Conservation (phyloP, 2,113 vertebrate genomes). For the Pluvialis apricaria region DNA sequence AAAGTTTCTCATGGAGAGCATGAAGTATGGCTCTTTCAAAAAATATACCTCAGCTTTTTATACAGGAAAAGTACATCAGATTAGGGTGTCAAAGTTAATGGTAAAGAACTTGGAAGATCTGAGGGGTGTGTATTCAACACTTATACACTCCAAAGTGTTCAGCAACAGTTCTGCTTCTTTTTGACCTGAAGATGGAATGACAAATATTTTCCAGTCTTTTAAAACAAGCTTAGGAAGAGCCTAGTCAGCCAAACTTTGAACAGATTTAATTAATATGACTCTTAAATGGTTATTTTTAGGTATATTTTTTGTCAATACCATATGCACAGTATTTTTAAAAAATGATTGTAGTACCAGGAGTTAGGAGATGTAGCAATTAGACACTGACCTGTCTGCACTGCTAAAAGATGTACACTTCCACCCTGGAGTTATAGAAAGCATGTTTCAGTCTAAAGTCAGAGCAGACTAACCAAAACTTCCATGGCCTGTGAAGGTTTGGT, state of each 20-base stretch:
- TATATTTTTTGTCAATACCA: background rate
- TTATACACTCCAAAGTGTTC: background rate
- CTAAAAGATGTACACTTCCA: background rate
- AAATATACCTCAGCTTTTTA: background rate
- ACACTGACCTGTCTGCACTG: background rate
- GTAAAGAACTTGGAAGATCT: background rate
- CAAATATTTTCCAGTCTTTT: background rate
- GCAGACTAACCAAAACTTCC: background rate
- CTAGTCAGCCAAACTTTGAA: background rate
- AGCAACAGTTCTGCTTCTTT: background rate
- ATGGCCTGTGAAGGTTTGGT: background rate
- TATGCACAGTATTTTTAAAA: background rate
- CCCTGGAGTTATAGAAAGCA: background rate
- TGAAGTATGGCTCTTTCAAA: background rate
- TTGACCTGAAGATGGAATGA: background rate
- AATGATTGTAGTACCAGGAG: background rate
- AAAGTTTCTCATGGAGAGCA: background rate
- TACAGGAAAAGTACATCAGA: background rate
- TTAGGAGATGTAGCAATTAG: background rate
- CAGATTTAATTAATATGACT: slow-evolving; percentile 32
- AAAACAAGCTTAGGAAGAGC: background rate
- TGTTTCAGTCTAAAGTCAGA: background rate
- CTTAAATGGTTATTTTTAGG: background rate
- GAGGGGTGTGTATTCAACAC: background rate
- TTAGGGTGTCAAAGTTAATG: background rate